These are phyloP conservation scores for Nemapogon koenigi DNA, from an alignment of 2,888 invertebrate species.

Conservation along the genomic window DNA sequence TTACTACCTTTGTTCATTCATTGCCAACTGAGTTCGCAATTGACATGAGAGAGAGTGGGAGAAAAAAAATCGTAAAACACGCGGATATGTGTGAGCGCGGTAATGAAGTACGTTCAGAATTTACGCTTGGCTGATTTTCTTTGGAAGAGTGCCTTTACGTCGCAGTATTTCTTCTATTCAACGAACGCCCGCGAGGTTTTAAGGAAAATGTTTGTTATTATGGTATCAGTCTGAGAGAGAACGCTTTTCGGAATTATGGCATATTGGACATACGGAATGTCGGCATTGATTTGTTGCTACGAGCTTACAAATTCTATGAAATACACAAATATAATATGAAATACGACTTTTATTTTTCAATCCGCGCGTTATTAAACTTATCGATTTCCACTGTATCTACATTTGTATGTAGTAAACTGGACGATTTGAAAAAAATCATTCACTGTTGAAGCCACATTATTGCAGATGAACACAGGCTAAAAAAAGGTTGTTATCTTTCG, in stretches of 20 bases:
- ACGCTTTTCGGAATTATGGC: slow-evolving; percentile 5
- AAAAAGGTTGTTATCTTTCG: no score
- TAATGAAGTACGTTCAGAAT: slow-evolving; percentile 12
- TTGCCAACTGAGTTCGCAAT: slow-evolving; percentile 8
- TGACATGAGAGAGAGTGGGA: slow-evolving; percentile 1
- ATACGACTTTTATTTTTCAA: no score
- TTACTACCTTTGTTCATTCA: slow-evolving; percentile 6
- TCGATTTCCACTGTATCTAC: no score
- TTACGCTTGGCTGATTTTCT: slow-evolving; percentile 11
- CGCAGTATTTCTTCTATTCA: slow-evolving; percentile 12
- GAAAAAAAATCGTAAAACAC: slow-evolving; percentile 3
- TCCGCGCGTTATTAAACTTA: no score
- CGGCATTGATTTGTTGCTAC: slow-evolving; percentile 2
- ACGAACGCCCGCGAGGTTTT: slow-evolving; percentile 5
- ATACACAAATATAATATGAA: no score
- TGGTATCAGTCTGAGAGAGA: slow-evolving; percentile 4
- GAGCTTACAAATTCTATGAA: no score
- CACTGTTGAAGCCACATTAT: no score
- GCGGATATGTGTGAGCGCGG: slow-evolving; percentile 8
- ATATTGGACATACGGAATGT: slow-evolving; percentile 3
- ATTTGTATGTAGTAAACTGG: no score
- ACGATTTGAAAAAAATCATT: no score
- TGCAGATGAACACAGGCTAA: no score
- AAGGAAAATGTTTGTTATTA: slow-evolving; percentile 10
- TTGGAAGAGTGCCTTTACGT: slow-evolving; percentile 10